Base-by-base conservation (phyloP, 2,888 invertebrate species). In the Gerosis bhagava region DNA sequence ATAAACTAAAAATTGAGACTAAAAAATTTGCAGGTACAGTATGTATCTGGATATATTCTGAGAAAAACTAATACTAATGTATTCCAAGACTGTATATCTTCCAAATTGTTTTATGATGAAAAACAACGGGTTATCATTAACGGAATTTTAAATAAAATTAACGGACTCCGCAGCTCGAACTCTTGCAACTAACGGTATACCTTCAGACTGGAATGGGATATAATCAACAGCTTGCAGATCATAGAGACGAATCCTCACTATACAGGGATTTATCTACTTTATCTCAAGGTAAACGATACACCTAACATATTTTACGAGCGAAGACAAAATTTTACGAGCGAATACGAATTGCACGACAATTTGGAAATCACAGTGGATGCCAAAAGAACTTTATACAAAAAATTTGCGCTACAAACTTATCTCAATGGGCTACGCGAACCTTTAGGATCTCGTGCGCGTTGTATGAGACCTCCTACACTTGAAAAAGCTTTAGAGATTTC, bases 211-310 rank as follows among this genome's bases (percentile, higher is more conserved):
- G 55, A 8, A 13, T 2, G 53, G 57, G 2, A 59, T 58, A 10
- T n/a, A n/a, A n/a, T n/a, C n/a, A n/a, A n/a, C n/a, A n/a, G n/a
- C n/a, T n/a, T n/a, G n/a, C 57, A 1, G 61, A 62, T 12, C 62
- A 60, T 5, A 32, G 59, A 11, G 59, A 62, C 22, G 60, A 63
- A 13, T 60, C 58, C 8, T 49, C 62, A 15, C 24, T 63, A 2
- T 60, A 60, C 25, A 62, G 24, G 2, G 57, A 62, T 48, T 26
- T 65, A 11, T 25, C 54, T 3, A 11, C 51, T 5, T 28, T 39
- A 26, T 36, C 31, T 1, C 53, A 54, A 32, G 11, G 36, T 22
- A 1, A 15, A 12, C 8, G 36, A 36, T 8, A 24, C 36, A 13
- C 36, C 36, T 11, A 22, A 36, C 15, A 15, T 36, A n/a, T 36